These are phyloP conservation scores for Drosophila bunnanda DNA, from an alignment of 2,888 invertebrate species.

Conservation along the genomic window DNA sequence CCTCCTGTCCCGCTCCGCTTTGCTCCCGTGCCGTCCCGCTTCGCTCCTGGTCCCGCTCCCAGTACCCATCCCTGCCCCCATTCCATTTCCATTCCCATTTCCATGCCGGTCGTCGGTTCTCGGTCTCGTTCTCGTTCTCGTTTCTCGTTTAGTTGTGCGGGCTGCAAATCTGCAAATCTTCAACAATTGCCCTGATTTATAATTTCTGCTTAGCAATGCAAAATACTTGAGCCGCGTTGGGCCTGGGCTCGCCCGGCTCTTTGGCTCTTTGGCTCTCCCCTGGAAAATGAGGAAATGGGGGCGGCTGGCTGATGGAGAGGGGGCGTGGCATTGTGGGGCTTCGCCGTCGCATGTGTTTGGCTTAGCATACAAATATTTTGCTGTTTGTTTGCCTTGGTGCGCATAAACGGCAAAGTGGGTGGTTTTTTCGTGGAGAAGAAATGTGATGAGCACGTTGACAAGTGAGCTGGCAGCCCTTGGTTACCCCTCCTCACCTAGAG, in stretches of 20 bases:
- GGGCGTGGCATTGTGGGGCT: constrained; percentile 62
- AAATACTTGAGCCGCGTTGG: constrained; percentile 80
- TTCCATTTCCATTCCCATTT: constrained; percentile 22
- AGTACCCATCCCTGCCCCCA: background rate
- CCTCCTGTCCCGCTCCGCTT: constrained; percentile 8
- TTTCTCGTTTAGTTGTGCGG: constrained; percentile 74
- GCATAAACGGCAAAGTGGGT: constrained; percentile 65
- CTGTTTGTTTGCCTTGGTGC: constrained; percentile 78
- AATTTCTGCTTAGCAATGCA: constrained; percentile 82
- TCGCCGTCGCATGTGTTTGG: constrained; percentile 74
- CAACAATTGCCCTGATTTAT: constrained; percentile 82
- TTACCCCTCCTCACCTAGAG: background rate
- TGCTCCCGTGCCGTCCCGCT: background rate
- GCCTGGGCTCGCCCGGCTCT: constrained; percentile 30
- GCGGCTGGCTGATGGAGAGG: constrained; percentile 8
- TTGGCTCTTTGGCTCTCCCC: constrained; percentile 23
- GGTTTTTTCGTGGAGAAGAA: constrained; percentile 51
- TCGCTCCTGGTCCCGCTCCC: constrained; percentile 3
- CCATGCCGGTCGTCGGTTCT: constrained; percentile 34
- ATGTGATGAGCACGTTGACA: constrained; percentile 78
- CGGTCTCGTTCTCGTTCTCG: constrained; percentile 8
- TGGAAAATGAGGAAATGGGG: constrained; percentile 5
- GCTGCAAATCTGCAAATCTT: constrained; percentile 81
- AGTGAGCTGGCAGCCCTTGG: constrained; percentile 56
- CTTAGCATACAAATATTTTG: constrained; percentile 81